Conservation (phyloP, 2,113 vertebrate species). For the Crotalus helleri region DNA sequence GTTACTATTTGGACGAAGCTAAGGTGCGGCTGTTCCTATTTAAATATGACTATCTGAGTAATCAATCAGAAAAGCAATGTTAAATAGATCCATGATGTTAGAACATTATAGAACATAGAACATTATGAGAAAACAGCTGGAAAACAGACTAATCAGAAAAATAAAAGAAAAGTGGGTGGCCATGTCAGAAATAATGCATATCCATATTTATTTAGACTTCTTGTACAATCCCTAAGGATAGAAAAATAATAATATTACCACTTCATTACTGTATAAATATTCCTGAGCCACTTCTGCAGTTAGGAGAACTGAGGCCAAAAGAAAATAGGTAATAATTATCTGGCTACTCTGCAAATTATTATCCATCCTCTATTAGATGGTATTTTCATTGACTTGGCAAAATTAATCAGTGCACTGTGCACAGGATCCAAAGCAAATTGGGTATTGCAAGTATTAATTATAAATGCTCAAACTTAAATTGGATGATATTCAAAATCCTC, state of each 20-base stretch:
- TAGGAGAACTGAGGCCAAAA: neutral
- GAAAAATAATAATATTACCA: neutral
- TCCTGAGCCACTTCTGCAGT: neutral
- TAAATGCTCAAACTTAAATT: slow-evolving; percentile 14
- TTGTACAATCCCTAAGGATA: neutral
- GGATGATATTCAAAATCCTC: slow-evolving; percentile 1
- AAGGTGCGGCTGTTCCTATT: neutral
- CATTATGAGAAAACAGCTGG: neutral
- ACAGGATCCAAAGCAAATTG: neutral
- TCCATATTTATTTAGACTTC: neutral
- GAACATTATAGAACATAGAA: no score
- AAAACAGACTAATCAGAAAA: neutral
- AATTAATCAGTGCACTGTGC: neutral
- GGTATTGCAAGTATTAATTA: slow-evolving; percentile 11
- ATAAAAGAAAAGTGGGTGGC: neutral
- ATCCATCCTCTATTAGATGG: neutral
- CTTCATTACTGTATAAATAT: neutral
- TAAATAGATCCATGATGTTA: neutral
- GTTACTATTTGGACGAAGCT: neutral
- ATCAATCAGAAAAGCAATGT: neutral
- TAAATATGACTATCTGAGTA: neutral
- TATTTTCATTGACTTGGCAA: slow-evolving; percentile 4
- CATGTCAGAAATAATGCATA: neutral
- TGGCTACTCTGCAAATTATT: neutral
- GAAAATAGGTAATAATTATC: neutral